Evolutionary conservation across 2,113 vertebrate species (phyloP), one percentile per base, ranked within the genome.

Genomic region (Catharus minimus): DNA sequence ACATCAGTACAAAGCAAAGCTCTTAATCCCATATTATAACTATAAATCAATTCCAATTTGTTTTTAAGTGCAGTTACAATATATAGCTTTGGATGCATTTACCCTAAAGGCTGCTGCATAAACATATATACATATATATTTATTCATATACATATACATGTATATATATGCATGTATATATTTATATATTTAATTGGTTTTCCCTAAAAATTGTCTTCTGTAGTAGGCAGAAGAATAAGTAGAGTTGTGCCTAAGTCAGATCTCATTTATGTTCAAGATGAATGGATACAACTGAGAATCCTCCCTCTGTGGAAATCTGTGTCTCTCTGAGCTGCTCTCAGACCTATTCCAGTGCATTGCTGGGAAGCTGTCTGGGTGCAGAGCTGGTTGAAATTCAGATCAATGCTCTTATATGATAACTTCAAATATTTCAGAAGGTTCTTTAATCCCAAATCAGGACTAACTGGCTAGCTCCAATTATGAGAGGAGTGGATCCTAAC

Each of bases 1-100:
- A 44, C 74, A 81, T 83, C 81, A 83, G 78, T 93, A 74, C 64
- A 96, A 91, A 87, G 64, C 69, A 93, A 72, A 93, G 82, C 71
- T 86, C 84, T 88, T 91, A 78, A 57, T 47, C 36, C 55, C 39
- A 28, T 69, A 60, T 81, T 73, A 82, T 67, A 93, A 69, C 91
- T 92, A 87, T 74, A 95, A 94, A 90, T 94, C 82, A 84, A 88
- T 88, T 19, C 62, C 84, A 84, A 86, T 82, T 82, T 93, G 38
- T 92, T 95, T 93, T 80, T 32, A 92, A 94, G 56, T 72, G 56
- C 32, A 62, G 36, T 76, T 88, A 82, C 49, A 71, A 33, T 49
- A 30, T 68, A 28, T 57, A 36, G 36, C 33, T 85, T 76, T 81
- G 56, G 39, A 38, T 74, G 49, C 56, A 41, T 86, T 92, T 46